Evolutionary conservation across 2,113 vertebrate species (phyloP), one percentile per base, ranked within the genome.

Genomic region (Poicephalus gulielmi): DNA sequence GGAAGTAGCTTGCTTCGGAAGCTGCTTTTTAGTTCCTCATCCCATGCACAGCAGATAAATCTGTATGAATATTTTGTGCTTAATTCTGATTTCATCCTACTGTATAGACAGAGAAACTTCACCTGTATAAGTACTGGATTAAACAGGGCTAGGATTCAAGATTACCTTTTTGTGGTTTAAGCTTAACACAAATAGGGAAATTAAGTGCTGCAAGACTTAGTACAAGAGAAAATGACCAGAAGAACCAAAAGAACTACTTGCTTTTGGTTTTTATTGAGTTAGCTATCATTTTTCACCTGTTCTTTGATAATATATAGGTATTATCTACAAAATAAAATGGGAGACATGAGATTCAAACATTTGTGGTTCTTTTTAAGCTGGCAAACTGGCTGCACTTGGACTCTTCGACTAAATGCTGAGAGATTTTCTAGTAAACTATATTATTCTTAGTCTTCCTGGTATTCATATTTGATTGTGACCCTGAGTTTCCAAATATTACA

Each of bases 1-100:
- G 91, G 96, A 96, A 96, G 95, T 94, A 94, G 95, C 81, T 95
- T 70, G 95, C 94, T 97, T 97, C 96, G 97, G 97, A 96, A 96
- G 96, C 96, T 96, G 92, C 92, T 98, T 97, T 97, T 96, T 97
- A 59, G 57, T 97, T 97, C 89, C 82, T 97, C 82, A 95, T 89
- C 96, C 96, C 90, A 90, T 93, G 81, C 90, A 69, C 79, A 64
- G 84, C 88, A 90, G 94, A 94, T 92, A 95, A 94, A 97, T 97
- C 84, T 95, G 75, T 82, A 94, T 86, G 81, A 97, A 95, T 95
- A 96, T 97, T 97, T 96, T 96, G 49, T 57, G 46, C 69, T 82
- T 91, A 88, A 96, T 91, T 94, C 90, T 92, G 66, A 93, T 86
- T 95, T 91, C 83, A 76, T 91, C 81, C 67, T 80, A 93, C 91